These are phyloP conservation scores for Chaetops frenatus DNA, from an alignment of 2,113 vertebrate species.

Conservation along the genomic window DNA sequence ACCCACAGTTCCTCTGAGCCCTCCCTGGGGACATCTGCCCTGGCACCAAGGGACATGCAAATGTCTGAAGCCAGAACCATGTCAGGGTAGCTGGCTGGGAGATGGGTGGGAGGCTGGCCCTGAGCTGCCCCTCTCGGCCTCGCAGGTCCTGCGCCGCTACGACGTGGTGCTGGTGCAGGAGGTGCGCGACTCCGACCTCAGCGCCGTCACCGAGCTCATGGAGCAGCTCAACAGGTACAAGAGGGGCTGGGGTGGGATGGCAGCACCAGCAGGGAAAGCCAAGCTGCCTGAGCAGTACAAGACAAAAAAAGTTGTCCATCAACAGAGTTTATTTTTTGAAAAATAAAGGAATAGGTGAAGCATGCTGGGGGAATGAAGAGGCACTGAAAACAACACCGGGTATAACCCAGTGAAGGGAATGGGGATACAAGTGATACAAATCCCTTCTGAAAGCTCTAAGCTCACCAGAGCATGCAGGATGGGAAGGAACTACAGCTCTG, in stretches of 20 bases:
- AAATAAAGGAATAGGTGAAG: not conserved
- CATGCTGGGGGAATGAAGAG: not conserved
- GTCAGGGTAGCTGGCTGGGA: rapidly evolving
- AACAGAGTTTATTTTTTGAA: not conserved
- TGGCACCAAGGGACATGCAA: rapidly evolving
- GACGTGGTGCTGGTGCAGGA: conserved; percentile 84
- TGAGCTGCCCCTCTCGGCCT: not conserved
- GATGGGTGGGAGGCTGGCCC: not conserved
- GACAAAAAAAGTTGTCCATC: not conserved
- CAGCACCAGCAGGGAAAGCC: not conserved
- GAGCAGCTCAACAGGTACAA: conserved; percentile 47
- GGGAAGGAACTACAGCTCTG: not conserved
- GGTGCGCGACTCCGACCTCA: conserved; percentile 80
- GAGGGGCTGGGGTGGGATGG: rapidly evolving
- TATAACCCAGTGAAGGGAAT: not conserved
- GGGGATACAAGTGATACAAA: not conserved
- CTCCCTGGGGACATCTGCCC: not conserved
- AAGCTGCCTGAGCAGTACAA: not conserved
- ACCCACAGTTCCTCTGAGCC: not conserved
- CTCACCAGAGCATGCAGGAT: rapidly evolving
- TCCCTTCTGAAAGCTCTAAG: not conserved
- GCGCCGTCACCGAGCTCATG: conserved; percentile 77
- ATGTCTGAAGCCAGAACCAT: not conserved
- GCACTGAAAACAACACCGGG: not conserved
- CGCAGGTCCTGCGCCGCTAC: conserved; percentile 76